phyloP scores from a whole-genome alignment of 2,797 vertebrate genomes.

The Sebastes alutus region DNA sequence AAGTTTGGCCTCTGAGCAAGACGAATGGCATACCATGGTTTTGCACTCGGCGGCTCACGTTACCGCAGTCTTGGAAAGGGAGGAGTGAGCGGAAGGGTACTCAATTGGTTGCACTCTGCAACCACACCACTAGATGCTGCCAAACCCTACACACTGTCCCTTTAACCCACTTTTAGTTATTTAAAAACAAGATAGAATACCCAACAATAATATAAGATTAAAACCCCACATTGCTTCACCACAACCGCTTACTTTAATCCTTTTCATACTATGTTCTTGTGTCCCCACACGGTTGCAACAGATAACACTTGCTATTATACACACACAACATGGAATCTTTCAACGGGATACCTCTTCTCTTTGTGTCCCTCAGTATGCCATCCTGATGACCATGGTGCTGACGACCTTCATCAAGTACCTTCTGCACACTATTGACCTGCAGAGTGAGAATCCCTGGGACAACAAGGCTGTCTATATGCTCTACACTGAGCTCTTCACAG shows the following conservation, averaged over 20 bases:
- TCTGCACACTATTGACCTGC: constrained; percentile 93
- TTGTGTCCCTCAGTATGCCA: constrained; percentile 87
- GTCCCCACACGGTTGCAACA: too few relatives aligned
- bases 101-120: too few relatives aligned
- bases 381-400: constrained; percentile 95
- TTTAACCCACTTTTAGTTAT: neutral
- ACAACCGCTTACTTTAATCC: neutral
- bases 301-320: neutral
- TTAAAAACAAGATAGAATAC: neutral
- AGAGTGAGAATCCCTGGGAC: constrained; percentile 97
- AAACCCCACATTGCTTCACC: neutral
- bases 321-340: neutral
- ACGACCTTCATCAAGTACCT: constrained; percentile 95
- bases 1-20: too few relatives aligned
- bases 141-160: too few relatives aligned
- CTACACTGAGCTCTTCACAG: constrained; percentile 96
- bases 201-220: neutral
- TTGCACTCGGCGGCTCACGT: too few relatives aligned
- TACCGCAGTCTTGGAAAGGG: too few relatives aligned
- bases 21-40: too few relatives aligned
- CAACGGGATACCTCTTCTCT: neutral
- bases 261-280: neutral
- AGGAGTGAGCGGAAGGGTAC: too few relatives aligned
- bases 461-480: constrained; percentile 98
- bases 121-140: too few relatives aligned